A percentile compares a stretch with the other conserved stretches of the same genome.
phyloP scores from a whole-genome alignment of 2,113 vertebrate genomes.

The Dicerorhinus sumatrensis region DNA sequence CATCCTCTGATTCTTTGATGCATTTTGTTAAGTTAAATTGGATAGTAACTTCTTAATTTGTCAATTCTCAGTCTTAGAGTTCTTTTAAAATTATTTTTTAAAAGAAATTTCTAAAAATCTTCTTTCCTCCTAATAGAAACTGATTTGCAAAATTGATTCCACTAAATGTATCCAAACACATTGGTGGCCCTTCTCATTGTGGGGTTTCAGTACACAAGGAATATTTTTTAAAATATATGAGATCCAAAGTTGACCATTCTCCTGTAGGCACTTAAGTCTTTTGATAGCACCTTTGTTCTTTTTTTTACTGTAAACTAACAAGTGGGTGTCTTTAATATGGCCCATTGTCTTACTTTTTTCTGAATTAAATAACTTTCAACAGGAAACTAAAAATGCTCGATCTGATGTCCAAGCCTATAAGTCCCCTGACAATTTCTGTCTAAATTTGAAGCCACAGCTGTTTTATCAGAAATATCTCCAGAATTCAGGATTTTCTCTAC shows the following conservation, averaged over 20 bases:
- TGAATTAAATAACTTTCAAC: constrained; percentile 18
- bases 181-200: neutral
- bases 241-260: neutral
- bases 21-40: neutral
- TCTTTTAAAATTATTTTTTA: neutral
- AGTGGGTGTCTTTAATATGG: neutral
- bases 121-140: neutral
- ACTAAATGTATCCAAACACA: neutral
- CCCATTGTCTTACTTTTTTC: neutral
- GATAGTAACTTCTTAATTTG: neutral
- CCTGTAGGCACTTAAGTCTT: neutral
- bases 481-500: neutral
- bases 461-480: neutral
- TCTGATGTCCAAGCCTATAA: neutral
- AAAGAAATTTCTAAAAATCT: neutral
- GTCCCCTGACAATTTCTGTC: neutral
- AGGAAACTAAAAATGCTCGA: neutral
- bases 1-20: neutral
- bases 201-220: neutral
- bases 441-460: neutral
- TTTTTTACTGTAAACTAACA: neutral
- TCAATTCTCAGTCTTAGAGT: neutral
- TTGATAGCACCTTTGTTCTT: neutral
- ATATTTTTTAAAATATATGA: neutral
- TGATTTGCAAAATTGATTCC: constrained; percentile 7